Conservation (phyloP, 2,113 vertebrate species). For the Dendropsophus ebraccatus region DNA sequence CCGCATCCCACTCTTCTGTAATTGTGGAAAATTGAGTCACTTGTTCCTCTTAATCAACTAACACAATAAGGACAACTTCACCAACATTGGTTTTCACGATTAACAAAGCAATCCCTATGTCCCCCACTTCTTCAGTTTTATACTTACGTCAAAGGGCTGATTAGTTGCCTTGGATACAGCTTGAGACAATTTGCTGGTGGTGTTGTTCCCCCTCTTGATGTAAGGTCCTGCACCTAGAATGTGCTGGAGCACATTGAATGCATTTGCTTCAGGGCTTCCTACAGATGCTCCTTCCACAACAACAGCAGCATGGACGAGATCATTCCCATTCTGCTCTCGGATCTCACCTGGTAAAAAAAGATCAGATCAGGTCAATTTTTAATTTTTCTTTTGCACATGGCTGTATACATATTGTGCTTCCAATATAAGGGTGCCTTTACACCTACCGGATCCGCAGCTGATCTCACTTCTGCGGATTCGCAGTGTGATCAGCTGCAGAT, state of each 20-base stretch:
- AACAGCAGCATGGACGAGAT: conserved; percentile 84
- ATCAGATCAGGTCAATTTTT: background rate
- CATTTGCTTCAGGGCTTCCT: conserved; percentile 80
- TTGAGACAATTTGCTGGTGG: conserved; percentile 80
- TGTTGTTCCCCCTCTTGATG: conserved; percentile 85
- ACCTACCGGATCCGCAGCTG: too few species aligned
- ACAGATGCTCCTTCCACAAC: conserved; percentile 81
- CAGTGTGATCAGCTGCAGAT: too few species aligned
- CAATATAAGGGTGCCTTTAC: too few species aligned
- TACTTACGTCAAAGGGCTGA: conserved; percentile 90
- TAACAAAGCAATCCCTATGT: background rate
- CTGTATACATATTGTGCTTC: too few species aligned
- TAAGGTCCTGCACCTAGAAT: conserved; percentile 87
- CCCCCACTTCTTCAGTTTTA: background rate
- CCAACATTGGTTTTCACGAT: background rate
- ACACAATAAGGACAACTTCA: background rate
- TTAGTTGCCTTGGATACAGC: conserved; percentile 77
- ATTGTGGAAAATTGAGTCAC: background rate
- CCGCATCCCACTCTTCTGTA: background rate
- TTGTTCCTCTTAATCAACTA: background rate
- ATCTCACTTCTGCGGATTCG: too few species aligned
- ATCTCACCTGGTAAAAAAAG: conserved; percentile 80
- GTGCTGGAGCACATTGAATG: conserved; percentile 90
- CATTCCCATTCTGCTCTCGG: conserved; percentile 74
- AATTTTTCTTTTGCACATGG: background rate